phyloP scores from a whole-genome alignment of 2,888 invertebrate species.

The Rotaria sp. region DNA sequence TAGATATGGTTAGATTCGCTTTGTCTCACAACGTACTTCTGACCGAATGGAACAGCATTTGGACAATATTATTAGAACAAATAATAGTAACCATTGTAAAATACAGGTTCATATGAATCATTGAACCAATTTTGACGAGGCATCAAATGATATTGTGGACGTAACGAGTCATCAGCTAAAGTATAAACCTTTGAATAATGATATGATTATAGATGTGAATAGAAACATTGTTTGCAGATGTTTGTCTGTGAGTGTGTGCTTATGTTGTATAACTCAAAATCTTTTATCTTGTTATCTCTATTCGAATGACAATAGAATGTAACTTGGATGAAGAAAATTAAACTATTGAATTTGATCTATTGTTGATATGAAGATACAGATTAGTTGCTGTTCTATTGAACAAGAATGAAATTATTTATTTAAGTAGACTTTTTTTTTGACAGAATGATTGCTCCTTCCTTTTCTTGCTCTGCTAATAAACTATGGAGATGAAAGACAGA shows the following conservation, averaged over 20 bases:
- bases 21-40: background rate
- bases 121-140: slow-evolving; percentile 57
- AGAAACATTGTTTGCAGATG: slow-evolving; percentile 15
- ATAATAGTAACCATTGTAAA: slow-evolving; percentile 56
- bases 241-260: background rate
- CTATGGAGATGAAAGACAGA: no score
- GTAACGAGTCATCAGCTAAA: slow-evolving; percentile 28
- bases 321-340: background rate
- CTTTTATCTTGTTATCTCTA: background rate
- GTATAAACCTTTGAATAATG: background rate
- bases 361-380: background rate
- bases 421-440: no score
- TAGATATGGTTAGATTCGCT: background rate
- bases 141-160: slow-evolving; percentile 41
- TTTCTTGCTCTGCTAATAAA: background rate
- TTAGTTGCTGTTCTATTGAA: no score
- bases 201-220: background rate
- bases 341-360: background rate
- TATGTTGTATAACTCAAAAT: background rate
- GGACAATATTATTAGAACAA: slow-evolving; percentile 60
- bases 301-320: background rate
- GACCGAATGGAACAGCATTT: slow-evolving; percentile 43
- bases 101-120: slow-evolving; percentile 60
- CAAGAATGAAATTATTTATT: no score
- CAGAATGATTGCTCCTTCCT: background rate